A percentile compares a stretch with the other conserved stretches of the same genome.
phyloP scores from a whole-genome alignment of 2,888 invertebrate species.

The Acleris laterana region DNA sequence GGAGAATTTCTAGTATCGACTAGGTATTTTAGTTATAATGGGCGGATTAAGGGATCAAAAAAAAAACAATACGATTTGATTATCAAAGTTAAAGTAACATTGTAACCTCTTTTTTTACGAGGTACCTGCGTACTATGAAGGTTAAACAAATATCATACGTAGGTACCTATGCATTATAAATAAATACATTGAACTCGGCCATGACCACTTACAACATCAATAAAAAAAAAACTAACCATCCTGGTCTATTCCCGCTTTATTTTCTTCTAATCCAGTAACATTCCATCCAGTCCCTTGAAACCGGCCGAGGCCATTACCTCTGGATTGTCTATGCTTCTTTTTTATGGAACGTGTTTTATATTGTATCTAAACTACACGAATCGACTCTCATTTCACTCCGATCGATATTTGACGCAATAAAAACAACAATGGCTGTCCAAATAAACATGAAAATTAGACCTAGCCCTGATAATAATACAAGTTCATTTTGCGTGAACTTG shows the following conservation, averaged over 20 bases:
- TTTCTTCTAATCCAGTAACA: slow-evolving; percentile 37
- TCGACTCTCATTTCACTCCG: slow-evolving; percentile 8
- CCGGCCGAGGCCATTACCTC: slow-evolving; percentile 36
- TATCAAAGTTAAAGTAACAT: too few species aligned
- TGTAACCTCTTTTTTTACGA: too few species aligned
- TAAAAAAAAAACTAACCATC: slow-evolving; percentile 15
- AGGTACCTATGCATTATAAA: neutral
- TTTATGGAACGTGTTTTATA: slow-evolving; percentile 30
- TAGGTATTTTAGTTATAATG: too few species aligned
- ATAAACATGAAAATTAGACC: neutral
- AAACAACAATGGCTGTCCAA: slow-evolving; percentile 15
- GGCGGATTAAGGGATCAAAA: too few species aligned
- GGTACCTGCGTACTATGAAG: too few species aligned
- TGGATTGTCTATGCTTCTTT: slow-evolving; percentile 32
- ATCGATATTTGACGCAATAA: slow-evolving; percentile 35
- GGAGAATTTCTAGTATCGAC: too few species aligned
- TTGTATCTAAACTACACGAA: slow-evolving; percentile 18
- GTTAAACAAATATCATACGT: neutral
- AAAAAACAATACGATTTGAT: too few species aligned
- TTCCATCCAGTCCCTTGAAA: slow-evolving; percentile 29
- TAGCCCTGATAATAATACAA: slow-evolving; percentile 1
- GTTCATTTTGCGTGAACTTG: slow-evolving; percentile 8
- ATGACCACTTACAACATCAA: neutral
- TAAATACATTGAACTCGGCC: neutral
- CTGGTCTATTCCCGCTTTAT: slow-evolving; percentile 32